phyloP scores from a whole-genome alignment of 1,140 invertebrate genomes.

The Drosophila sp. region DNA sequence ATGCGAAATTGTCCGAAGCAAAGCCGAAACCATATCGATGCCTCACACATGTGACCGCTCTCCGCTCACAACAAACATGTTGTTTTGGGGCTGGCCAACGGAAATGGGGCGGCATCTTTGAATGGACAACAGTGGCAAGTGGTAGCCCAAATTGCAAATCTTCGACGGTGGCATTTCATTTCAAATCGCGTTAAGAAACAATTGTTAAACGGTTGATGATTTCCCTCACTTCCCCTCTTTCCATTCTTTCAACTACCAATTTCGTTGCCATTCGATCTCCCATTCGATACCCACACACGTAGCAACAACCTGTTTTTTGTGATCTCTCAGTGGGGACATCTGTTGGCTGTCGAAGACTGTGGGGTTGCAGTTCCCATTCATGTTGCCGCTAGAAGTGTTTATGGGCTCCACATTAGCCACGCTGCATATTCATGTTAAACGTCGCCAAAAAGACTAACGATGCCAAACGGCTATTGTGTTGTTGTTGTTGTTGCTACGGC shows the following conservation, averaged over 20 bases:
- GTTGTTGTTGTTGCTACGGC: conserved; percentile 47
- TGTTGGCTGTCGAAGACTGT: conserved; percentile 44
- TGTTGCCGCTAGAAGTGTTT: conserved; percentile 83
- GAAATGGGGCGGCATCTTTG: conserved; percentile 75
- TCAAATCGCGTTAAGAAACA: conserved; percentile 80
- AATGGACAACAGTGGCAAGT: conserved; percentile 22
- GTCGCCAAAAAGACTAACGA: conserved; percentile 82
- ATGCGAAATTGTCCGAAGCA: conserved; percentile 64
- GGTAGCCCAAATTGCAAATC: conserved; percentile 64
- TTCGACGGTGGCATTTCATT: conserved; percentile 78
- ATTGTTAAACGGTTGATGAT: conserved; percentile 60
- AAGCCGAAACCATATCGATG: conserved; percentile 16
- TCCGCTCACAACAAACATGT: conserved; percentile 18
- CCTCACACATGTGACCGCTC: conserved; percentile 67
- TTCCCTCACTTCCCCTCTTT: background rate
- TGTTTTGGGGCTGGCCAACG: conserved; percentile 46
- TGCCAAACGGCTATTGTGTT: conserved; percentile 70
- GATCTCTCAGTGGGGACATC: conserved; percentile 44
- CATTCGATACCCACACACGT: conserved; percentile 76
- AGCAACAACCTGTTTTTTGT: conserved; percentile 70
- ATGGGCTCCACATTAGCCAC: conserved; percentile 84
- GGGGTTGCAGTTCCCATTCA: conserved; percentile 63
- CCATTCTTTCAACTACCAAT: conserved; percentile 29
- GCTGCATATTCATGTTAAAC: conserved; percentile 84
- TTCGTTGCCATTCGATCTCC: conserved; percentile 13